Evolutionary conservation across 2,113 vertebrate species (phyloP), one percentile per base, ranked within the genome.

Genomic region (Hydrolagus affinis): DNA sequence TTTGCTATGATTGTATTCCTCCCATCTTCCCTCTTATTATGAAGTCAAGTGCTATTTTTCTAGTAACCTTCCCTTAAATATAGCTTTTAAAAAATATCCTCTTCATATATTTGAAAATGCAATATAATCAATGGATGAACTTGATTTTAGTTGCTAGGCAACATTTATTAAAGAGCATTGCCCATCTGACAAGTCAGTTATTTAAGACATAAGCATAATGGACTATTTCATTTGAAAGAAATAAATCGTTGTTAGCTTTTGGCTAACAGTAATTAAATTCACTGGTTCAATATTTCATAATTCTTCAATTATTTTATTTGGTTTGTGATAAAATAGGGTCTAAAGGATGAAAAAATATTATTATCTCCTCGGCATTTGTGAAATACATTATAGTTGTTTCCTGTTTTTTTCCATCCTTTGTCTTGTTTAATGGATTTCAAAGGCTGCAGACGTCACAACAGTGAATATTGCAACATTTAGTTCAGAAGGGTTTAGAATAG

Each of bases 91-190:
- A 44, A 80, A 28, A 62, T 57, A 80, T 64, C 60, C 4, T 19
- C 64, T 80, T 80, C 64, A 80, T 15, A 64, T 7, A 14, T 57
- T 80, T 80, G 23, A 80, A 64, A 80, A 80, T 64, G 12, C 14
- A 80, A 15, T 8, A 8, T 28, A 80, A 80, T 30, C 64, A 80
- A 64, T 80, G 23, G 59, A 14, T 30, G 23, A 23, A 80, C 59
- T 60, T 80, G 60, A 80, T 15, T 80, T 80, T 80, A 80, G 64
- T 80, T 80, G 23, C 59, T 25, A 80, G 77, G 25, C 59, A 80
- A 80, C 25, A 64, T 80, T 62, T 80, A 64, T 80, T 28, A 80
- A 64, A 60, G 23, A 80, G 59, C 60, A 64, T 28, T 62, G 77
- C 12, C 59, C 59, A 80, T 57, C 59, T 80, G 64, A 80, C 62